phyloP scores from a whole-genome alignment of 2,113 vertebrate species.

The Empidonax traillii region DNA sequence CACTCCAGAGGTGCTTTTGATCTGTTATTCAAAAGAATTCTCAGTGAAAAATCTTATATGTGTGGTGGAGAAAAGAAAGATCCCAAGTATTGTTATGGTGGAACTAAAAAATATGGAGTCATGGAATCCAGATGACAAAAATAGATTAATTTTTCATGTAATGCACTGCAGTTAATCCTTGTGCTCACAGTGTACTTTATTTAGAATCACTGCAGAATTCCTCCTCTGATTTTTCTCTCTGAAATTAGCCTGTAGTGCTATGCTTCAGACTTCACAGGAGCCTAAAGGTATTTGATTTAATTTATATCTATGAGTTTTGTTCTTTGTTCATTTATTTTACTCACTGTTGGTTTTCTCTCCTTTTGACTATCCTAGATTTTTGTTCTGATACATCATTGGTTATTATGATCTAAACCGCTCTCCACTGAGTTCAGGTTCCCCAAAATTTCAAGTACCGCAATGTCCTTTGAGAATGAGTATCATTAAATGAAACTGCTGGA shows the following conservation, averaged over 20 bases:
- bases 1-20: neutral
- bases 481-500: neutral
- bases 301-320: neutral
- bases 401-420: conserved; percentile 3
- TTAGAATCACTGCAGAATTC: conserved; percentile 36
- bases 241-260: neutral
- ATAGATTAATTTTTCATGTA: conserved; percentile 15
- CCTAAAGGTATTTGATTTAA: conserved; percentile 43
- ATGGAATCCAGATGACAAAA: neutral
- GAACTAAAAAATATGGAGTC: neutral
- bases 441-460: neutral
- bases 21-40: neutral
- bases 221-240: neutral
- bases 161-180: neutral
- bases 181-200: conserved; percentile 11
- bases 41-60: neutral
- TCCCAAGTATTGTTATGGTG: neutral
- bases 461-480: neutral
- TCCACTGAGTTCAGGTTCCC: neutral
- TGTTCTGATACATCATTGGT: neutral
- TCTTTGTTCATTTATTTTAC: conserved; percentile 24
- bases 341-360: neutral
- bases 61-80: neutral
- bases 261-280: neutral
- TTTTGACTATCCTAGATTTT: neutral